These are phyloP conservation scores for Lithophane semibrunnea DNA, from an alignment of 2,888 invertebrate species.

Conservation along the genomic window DNA sequence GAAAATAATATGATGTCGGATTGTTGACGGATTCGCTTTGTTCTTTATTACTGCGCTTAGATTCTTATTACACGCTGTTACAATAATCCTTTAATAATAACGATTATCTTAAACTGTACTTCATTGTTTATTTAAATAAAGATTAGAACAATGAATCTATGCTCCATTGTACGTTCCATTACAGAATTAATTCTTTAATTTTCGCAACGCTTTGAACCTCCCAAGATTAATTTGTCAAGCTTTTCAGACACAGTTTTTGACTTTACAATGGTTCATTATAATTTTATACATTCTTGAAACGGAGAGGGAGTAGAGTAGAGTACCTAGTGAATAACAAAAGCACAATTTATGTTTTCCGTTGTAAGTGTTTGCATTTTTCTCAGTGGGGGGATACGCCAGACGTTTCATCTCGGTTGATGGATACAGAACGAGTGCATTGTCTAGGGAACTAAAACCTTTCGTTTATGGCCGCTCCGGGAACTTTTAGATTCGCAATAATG, in stretches of 20 bases:
- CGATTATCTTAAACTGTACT: neutral
- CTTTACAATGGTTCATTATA: slow-evolving; percentile 52
- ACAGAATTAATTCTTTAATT: slow-evolving; percentile 53
- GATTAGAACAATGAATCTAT: slow-evolving; percentile 38
- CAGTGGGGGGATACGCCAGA: slow-evolving; percentile 57
- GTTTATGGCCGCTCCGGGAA: slow-evolving; percentile 64
- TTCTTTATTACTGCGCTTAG: slow-evolving; percentile 36
- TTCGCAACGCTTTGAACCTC: slow-evolving; percentile 41
- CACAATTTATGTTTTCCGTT: slow-evolving; percentile 72
- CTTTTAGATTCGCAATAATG: slow-evolving; percentile 68
- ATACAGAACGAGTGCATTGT: slow-evolving; percentile 77
- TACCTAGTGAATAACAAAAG: slow-evolving; percentile 67
- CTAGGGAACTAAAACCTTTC: slow-evolving; percentile 73
- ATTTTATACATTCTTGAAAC: slow-evolving; percentile 55
- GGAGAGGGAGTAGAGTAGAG: slow-evolving; percentile 13
- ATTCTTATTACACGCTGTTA: slow-evolving; percentile 8
- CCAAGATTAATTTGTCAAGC: slow-evolving; percentile 58
- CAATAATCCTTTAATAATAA: slow-evolving; percentile 3
- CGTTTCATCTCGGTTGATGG: slow-evolving; percentile 80
- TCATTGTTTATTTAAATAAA: slow-evolving; percentile 29
- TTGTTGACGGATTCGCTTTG: slow-evolving; percentile 33
- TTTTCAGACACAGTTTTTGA: slow-evolving; percentile 47
- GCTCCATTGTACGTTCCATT: slow-evolving; percentile 46
- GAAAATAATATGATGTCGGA: slow-evolving; percentile 30
- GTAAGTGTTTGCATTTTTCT: slow-evolving; percentile 72